phyloP scores from a whole-genome alignment of 1,140 invertebrate species.

The Microplitis demolitor region DNA sequence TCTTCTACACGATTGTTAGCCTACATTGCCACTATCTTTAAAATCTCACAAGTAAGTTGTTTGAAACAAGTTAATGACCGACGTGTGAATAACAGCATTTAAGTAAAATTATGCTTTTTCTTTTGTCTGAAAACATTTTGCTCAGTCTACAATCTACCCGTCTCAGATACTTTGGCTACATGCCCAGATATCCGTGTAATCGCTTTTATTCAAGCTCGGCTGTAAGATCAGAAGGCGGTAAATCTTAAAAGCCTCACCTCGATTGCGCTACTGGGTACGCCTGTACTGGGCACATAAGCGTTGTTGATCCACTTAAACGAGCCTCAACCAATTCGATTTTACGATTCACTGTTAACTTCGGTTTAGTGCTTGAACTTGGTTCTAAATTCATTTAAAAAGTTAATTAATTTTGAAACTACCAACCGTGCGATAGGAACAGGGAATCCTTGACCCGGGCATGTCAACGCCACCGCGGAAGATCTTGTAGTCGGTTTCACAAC shows the following conservation, averaged over 20 bases:
- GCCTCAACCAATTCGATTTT: slow-evolving; percentile 32
- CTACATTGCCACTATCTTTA: slow-evolving; percentile 5
- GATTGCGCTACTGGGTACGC: slow-evolving; percentile 31
- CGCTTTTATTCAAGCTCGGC: not conserved
- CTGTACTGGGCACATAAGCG: slow-evolving; percentile 55
- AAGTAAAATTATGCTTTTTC: not conserved
- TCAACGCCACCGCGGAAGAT: slow-evolving; percentile 62
- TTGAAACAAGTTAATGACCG: not conserved
- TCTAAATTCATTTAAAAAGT: slow-evolving; percentile 37
- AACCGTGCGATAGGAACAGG: slow-evolving; percentile 58
- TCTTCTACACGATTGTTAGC: slow-evolving; percentile 2
- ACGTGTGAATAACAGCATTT: not conserved
- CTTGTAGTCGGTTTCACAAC: slow-evolving; percentile 44
- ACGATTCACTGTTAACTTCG: slow-evolving; percentile 47
- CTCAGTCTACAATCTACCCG: not conserved
- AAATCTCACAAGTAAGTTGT: not conserved
- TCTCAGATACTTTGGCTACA: not conserved
- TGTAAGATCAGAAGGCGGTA: not conserved
- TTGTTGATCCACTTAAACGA: slow-evolving; percentile 28
- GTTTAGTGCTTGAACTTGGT: slow-evolving; percentile 51
- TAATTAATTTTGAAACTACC: slow-evolving; percentile 32
- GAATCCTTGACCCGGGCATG: slow-evolving; percentile 73
- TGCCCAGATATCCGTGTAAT: slow-evolving; percentile 6
- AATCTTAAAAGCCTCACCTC: slow-evolving; percentile 29
- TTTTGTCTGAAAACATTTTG: not conserved